These are phyloP conservation scores for Tachina fera DNA, from an alignment of 2,888 invertebrate species.

Conservation along the genomic window DNA sequence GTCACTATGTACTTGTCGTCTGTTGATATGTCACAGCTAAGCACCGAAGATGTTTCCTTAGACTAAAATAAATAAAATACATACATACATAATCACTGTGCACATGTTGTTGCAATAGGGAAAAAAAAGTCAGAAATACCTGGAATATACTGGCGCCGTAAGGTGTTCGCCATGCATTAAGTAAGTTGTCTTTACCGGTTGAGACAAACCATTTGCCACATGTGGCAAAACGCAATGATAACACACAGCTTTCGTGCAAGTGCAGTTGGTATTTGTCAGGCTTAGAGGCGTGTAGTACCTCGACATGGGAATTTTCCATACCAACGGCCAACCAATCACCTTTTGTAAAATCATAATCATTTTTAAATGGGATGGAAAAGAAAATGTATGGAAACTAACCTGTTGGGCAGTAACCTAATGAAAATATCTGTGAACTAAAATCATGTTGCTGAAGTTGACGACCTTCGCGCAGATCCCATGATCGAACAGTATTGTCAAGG, in stretches of 20 bases:
- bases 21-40: constrained; percentile 98
- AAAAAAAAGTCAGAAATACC: constrained; percentile 84
- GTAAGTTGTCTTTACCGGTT: constrained; percentile 98
- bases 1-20: constrained; percentile 99
- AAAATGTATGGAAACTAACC: constrained; percentile 83
- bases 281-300: constrained; percentile 94
- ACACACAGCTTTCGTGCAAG: constrained; percentile 97
- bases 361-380: constrained; percentile 2
- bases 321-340: constrained; percentile 98
- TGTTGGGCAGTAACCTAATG: constrained; percentile 95
- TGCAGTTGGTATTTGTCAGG: constrained; percentile 98
- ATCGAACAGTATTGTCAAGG: constrained; percentile 97
- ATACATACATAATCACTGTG: not conserved
- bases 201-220: constrained; percentile 99
- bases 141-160: constrained; percentile 99
- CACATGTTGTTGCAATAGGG: not conserved
- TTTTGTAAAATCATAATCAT: constrained; percentile 74
- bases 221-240: constrained; percentile 96
- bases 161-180: constrained; percentile 99
- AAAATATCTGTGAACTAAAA: constrained; percentile 95
- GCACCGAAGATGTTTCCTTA: constrained; percentile 98
- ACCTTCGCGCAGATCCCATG: constrained; percentile 97
- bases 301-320: constrained; percentile 99
- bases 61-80: constrained; percentile 85
- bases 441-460: constrained; percentile 97